These are phyloP conservation scores for Leptodactylus fallax DNA, from an alignment of 2,797 vertebrate genomes.

Conservation along the genomic window DNA sequence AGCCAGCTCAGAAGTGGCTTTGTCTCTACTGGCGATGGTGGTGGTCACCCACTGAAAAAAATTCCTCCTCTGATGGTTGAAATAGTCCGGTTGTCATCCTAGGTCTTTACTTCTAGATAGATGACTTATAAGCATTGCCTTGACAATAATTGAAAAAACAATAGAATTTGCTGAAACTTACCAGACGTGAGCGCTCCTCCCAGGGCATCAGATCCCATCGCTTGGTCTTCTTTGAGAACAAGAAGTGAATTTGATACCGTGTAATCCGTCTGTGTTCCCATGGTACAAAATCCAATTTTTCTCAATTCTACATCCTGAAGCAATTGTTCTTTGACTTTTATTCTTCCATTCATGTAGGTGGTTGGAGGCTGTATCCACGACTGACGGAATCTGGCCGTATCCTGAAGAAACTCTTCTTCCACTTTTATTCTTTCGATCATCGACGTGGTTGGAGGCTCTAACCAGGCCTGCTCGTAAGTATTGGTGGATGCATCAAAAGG, in stretches of 20 bases:
- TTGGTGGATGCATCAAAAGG: too few relatives aligned
- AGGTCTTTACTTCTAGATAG: background rate
- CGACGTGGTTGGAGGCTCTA: background rate
- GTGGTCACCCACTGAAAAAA: too few relatives aligned
- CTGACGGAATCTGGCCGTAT: background rate
- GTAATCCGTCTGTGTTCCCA: background rate
- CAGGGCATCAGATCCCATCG: background rate
- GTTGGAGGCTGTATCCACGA: background rate
- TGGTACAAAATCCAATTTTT: constrained; percentile 1
- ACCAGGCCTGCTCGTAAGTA: background rate
- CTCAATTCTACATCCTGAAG: background rate
- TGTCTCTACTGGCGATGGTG: too few relatives aligned
- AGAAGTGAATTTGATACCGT: background rate
- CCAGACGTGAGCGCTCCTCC: background rate
- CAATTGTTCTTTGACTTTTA: background rate
- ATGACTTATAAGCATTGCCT: background rate
- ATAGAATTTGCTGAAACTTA: background rate
- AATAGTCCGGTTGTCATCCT: too few relatives aligned
- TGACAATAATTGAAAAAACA: background rate
- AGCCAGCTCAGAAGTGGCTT: too few relatives aligned
- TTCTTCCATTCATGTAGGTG: background rate
- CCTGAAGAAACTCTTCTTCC: background rate
- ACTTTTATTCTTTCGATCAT: background rate
- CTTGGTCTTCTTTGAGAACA: background rate
- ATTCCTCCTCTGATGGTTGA: too few relatives aligned